Conservation (phyloP, 2,113 vertebrate genomes). For the Lichenostomus cassidix region DNA sequence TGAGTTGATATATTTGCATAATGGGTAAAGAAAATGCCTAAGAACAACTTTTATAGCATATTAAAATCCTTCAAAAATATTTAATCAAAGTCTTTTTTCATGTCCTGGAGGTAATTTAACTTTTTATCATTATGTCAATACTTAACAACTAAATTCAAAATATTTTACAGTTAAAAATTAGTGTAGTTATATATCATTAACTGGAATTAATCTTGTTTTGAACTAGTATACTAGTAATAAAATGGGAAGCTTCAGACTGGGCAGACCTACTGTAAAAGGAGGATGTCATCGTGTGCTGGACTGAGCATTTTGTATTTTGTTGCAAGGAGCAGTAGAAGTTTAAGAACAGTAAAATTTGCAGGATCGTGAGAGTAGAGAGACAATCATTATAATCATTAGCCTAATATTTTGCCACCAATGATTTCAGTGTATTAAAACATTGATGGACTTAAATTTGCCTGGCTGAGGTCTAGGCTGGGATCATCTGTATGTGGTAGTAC, state of each 20-base stretch:
- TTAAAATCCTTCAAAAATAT: conserved; percentile 52
- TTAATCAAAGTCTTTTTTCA: conserved; percentile 19
- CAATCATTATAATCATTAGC: not conserved
- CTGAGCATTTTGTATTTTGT: not conserved
- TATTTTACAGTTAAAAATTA: conserved; percentile 35
- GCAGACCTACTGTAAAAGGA: not conserved
- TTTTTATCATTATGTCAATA: conserved; percentile 34
- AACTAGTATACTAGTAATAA: not conserved
- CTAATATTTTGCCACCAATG: not conserved
- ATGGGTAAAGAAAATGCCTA: conserved; percentile 74
- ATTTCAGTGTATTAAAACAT: not conserved
- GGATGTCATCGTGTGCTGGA: not conserved
- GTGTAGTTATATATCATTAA: not conserved
- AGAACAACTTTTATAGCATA: conserved; percentile 68
- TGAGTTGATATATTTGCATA: conserved; percentile 80
- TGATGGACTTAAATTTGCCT: not conserved
- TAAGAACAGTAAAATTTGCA: not conserved
- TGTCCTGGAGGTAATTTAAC: not conserved
- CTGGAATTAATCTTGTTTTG: conserved; percentile 5
- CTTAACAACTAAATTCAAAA: conserved; percentile 33
- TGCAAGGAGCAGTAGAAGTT: not conserved
- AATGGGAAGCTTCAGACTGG: not conserved
- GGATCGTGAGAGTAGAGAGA: not conserved
- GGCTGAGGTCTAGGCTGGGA: not conserved
- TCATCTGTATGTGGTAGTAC: not conserved